A percentile compares a stretch with the other conserved stretches of the same genome.
phyloP scores from a whole-genome alignment of 2,113 vertebrate species.

The Xenus cinereus region DNA sequence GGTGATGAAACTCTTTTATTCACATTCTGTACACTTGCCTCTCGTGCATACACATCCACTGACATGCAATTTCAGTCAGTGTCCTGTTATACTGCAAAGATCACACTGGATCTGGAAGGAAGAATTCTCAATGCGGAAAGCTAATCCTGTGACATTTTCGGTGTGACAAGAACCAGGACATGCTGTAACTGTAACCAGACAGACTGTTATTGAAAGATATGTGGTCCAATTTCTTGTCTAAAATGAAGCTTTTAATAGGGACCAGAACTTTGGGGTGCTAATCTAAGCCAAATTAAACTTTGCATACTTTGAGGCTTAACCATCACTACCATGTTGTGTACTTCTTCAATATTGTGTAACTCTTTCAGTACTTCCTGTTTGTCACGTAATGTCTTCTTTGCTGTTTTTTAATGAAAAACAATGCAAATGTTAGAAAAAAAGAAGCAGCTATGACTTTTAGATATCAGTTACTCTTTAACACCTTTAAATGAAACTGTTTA shows the following conservation, averaged over 20 bases:
- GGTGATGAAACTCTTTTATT: not conserved
- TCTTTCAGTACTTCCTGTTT: not conserved
- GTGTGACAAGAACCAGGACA: constrained; percentile 46
- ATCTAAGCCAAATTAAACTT: constrained; percentile 45
- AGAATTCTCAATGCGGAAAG: not conserved
- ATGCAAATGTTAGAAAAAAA: not conserved
- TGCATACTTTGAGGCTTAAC: not conserved
- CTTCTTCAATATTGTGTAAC: not conserved
- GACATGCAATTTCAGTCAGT: not conserved
- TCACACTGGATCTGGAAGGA: not conserved
- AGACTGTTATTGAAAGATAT: not conserved
- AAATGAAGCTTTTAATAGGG: constrained; percentile 36
- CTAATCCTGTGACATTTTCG: constrained; percentile 42
- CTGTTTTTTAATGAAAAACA: not conserved
- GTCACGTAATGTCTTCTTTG: not conserved
- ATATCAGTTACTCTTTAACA: not conserved
- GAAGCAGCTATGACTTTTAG: not conserved
- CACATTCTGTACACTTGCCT: not conserved
- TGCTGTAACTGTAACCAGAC: constrained; percentile 42
- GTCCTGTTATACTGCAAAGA: not conserved
- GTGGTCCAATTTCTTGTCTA: constrained; percentile 20
- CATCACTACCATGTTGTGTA: not conserved
- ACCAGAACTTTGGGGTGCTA: constrained; percentile 34
- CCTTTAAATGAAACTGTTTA: not conserved
- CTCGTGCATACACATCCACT: not conserved